Base-by-base conservation (phyloP, 2,888 invertebrate genomes). In the Pteria penguin region DNA sequence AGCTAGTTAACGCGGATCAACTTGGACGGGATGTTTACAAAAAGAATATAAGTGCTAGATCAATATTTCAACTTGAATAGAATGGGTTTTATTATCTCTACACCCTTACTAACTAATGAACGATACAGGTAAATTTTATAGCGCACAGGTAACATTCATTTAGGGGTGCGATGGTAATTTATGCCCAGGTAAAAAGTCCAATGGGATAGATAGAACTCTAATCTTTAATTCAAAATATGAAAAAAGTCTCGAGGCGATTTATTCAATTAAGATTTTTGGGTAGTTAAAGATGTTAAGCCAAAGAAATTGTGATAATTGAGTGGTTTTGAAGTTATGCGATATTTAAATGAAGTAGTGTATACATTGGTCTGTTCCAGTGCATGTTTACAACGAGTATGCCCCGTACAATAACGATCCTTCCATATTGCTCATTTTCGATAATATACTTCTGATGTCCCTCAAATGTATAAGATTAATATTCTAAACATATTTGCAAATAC, bases 71-170 rank as follows among this genome's bases (percentile, higher is more conserved):
- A 72, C 69, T 61, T 77, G 76, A 73, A 72, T 73, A 61, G 67
- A 77, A 77, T 77, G 65, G 62, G 65, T 77, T 76, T 77, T 77
- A 77, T 77, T 77, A 77, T 77, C 76, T 77, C 72, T 69, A 62
- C 75, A 70, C 75, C 76, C 72, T 65, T 73, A 77, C 65, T 68
- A 72, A 72, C 72, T 72, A 77, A 72, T 72, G 72, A 63, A 70
- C 32, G 58, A 31, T 60, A 58, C 33, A 70, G 70, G 61, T 61
- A 70, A 70, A 60, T 70, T 70, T 52, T 52, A 58, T 52, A 36
- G 31, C 52, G 61, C 57, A 31, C 68, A 55, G 68, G 45, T 45
- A n/a, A n/a, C n/a, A n/a, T n/a, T n/a, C n/a, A n/a, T n/a, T n/a
- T n/a, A 8, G 45, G 45, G 45, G 45, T 45, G 45, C 45, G 24